Percentiles rank a stretch among this genome's conserved stretches.
Evolutionary conservation across 2,113 vertebrate species (phyloP).

Genomic region (human (Homo sapiens)): DNA sequence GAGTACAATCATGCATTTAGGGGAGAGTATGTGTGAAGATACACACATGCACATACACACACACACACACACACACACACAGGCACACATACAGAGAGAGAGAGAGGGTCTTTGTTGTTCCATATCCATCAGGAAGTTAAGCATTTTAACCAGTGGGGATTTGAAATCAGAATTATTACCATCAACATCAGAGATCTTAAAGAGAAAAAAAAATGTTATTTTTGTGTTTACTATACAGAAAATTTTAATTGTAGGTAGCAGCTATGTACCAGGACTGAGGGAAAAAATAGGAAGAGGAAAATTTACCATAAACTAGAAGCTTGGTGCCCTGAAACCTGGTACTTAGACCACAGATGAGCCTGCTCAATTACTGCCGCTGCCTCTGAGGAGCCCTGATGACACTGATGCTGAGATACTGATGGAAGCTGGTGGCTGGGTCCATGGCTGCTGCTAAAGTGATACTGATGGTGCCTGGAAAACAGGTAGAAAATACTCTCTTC

Average conservation of each 20-base stretch:
- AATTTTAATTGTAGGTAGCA: neutral
- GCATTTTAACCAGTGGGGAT: neutral
- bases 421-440: no score
- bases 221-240: neutral
- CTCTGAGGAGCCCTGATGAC: rapidly evolving
- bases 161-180: neutral
- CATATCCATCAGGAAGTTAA: neutral
- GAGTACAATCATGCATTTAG: neutral
- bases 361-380: neutral
- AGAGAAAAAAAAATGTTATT: neutral
- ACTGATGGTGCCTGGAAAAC: neutral
- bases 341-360: neutral
- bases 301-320: neutral
- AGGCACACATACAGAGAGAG: no score
- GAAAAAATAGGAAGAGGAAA: neutral
- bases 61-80: no score
- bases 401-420: neutral
- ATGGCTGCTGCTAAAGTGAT: neutral
- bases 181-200: neutral
- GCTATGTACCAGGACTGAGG: neutral
- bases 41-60: no score
- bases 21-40: neutral
- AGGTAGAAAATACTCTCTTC: neutral
- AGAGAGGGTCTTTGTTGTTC: neutral
- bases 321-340: no score